Evolutionary conservation across 2,113 vertebrate species (phyloP).

Genomic region (Oncorhynchus mykiss): DNA sequence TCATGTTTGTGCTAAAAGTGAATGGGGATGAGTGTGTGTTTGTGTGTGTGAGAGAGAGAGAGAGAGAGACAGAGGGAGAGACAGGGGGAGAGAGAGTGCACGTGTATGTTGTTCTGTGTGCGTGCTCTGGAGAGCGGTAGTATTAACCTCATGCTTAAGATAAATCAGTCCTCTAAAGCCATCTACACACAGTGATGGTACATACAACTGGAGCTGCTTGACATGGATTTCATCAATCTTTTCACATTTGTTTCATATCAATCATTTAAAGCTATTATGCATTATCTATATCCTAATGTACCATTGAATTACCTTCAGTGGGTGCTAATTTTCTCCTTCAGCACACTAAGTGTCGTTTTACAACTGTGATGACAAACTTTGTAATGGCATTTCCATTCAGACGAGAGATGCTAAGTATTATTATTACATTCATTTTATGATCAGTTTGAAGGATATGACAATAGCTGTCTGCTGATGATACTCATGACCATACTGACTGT

Average conservation of each 20-base stretch:
- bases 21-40: constrained; percentile 4
- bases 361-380: background rate
- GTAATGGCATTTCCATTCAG: background rate
- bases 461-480: constrained; percentile 30
- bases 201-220: background rate
- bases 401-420: constrained; percentile 21
- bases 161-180: background rate
- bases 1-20: background rate
- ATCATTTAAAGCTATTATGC: background rate
- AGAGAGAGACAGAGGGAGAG: constrained; percentile 39
- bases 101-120: constrained; percentile 5
- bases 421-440: constrained; percentile 35
- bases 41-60: constrained; percentile 28
- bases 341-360: background rate
- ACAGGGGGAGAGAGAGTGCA: constrained; percentile 3
- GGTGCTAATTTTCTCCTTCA: background rate
- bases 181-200: too few species aligned
- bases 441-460: constrained; percentile 23
- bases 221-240: background rate
- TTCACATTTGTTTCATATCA: background rate
- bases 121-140: constrained; percentile 5
- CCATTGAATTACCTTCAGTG: background rate
- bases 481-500: too few species aligned
- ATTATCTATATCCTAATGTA: background rate
- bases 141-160: background rate